A percentile compares a stretch with the other conserved stretches of the same genome.
phyloP scores from a whole-genome alignment of 92 coral and sea anemone genomes.

The Porites divaricata region DNA sequence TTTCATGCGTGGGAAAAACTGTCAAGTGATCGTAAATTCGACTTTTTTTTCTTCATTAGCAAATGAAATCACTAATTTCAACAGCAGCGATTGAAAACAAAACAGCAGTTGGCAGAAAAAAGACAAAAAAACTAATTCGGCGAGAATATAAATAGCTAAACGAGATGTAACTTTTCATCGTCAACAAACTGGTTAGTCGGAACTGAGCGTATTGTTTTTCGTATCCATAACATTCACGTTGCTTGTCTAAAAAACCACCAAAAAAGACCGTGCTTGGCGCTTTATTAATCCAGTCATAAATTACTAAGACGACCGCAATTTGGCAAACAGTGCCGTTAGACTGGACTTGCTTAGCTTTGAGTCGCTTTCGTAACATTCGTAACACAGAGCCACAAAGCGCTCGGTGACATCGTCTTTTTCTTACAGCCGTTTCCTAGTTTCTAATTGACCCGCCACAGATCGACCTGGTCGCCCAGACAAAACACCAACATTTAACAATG shows the following conservation, averaged over 20 bases:
- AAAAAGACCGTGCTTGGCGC: background rate
- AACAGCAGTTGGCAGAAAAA: background rate
- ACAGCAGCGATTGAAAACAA: background rate
- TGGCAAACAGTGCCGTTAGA: background rate
- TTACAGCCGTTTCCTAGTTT: background rate
- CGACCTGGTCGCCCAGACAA: background rate
- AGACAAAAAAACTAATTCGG: background rate
- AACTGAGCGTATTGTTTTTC: slow-evolving; percentile 4
- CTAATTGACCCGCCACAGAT: background rate
- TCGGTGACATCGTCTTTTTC: background rate
- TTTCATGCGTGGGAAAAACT: too few relatives aligned
- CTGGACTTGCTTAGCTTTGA: background rate
- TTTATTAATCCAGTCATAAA: background rate
- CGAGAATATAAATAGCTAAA: slow-evolving; percentile 5
- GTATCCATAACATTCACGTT: background rate
- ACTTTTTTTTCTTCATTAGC: background rate
- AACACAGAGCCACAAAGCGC: too few relatives aligned
- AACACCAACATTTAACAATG: slow-evolving; percentile 16
- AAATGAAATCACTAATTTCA: background rate
- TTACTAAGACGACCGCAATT: slow-evolving; percentile 5
- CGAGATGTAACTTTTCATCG: slow-evolving; percentile 7
- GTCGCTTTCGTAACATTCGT: background rate
- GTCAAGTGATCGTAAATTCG: slow-evolving; percentile 1
- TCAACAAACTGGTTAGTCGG: background rate
- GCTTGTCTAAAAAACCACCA: background rate